Base-by-base conservation (phyloP, 2,113 vertebrate species). In the Anolis carolinensis region DNA sequence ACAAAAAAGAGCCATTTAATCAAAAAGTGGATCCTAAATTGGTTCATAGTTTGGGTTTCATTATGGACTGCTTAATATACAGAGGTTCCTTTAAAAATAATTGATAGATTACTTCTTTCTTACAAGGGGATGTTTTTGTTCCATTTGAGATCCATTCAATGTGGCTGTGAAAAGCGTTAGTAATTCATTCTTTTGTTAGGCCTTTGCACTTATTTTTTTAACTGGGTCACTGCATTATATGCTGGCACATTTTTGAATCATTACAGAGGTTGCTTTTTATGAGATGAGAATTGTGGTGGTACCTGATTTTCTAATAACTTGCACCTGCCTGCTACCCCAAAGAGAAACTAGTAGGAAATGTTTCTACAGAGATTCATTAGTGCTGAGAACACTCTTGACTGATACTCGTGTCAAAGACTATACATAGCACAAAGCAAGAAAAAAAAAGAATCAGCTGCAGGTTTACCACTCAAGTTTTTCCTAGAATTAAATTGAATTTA, bases 1-100 rank as follows among this genome's bases (percentile, higher is more conserved):
- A 86, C 2, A 88, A 83, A 74, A 16, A 91, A 5, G 11, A 1
- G 1, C 7, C 89, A 84, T 90, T 94, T 94, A 88, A 92, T 88
- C 90, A 94, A 88, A 85, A 88, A 83, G 30, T 76, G 62, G 8
- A 83, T 91, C 1, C 18, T 89, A 89, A 89, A 44, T 10, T 81
- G 89, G 4, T 72, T 93, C 55, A 77, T 88, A 75, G 48, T 92
- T 32, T 89, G 5, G 55, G 34, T n/a, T 7, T 86, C 90, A 87
- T 90, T 93, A 91, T 80, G 65, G 30, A 62, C 1, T 73, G 67
- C 9, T 18, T 87, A 62, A 85, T 48, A 50, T 0, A 62, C 70
- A 16, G 30, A 86, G 73, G 52, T 25, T 63, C 85, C 93, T 92
- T 65, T 81, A 84, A 4, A 79, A 14, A 89, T n/a, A 63, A 18